Evolutionary conservation across 92 coral and sea anemone genomes (phyloP), one percentile per base, ranked within the genome.

Genomic region (Siderastrea radians): DNA sequence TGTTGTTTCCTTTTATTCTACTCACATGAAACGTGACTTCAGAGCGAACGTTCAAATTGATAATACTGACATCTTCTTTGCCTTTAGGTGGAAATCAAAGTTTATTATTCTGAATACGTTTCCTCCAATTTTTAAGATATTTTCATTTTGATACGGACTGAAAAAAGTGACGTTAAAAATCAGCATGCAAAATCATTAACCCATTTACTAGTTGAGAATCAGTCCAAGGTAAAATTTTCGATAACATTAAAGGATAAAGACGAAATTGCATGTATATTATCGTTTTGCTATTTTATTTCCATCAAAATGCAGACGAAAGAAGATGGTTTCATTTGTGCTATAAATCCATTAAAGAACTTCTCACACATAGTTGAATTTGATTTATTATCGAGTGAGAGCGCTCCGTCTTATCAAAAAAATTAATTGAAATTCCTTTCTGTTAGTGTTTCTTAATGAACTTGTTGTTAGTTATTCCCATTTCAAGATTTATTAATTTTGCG

Each of bases 361-460:
- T 50, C 55, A 15, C 49, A n/a, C 2, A 10, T 47, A 7, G 58
- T 52, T 49, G 58, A 59, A 46, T 47, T 50, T 52, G 59, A 68
- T 57, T 77, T 77, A 59, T 77, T 77, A 77, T 15, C 54, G 51
- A 58, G n/a, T 45, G 77, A 16, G 44, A 51, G 59, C 54, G 52
- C 48, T 82, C 7, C 77, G 58, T 69, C 67, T 70, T 47, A 72
- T 69, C 76, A 70, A 58, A 57, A 80, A 82, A 69, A 69, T 69
- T 82, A 82, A 82, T 81, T 70, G 86, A 84, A 84, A 84, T 84
- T 84, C 81, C 9, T 50, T 64, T 44, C 59, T 72, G 48, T 84
- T 58, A 58, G 78, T 12, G 59, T 15, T 74, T 84, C 70, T 84
- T 84, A 84, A 84, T 84, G 80, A 84, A 84, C 80, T 84, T 84